Conservation (phyloP, 2,888 invertebrate species). For the Callinectes sapidus region DNA sequence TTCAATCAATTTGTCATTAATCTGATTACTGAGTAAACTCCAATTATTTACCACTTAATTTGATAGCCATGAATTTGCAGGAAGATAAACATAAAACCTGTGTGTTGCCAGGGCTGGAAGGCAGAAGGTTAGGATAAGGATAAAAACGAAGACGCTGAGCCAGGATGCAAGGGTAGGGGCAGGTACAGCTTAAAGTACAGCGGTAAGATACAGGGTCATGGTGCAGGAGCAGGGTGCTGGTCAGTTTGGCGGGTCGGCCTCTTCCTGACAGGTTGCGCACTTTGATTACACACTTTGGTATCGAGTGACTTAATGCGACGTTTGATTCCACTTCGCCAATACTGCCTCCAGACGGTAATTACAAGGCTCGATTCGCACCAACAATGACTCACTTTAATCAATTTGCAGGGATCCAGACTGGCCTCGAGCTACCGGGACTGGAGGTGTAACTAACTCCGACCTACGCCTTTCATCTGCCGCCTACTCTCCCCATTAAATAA, state of each 20-base stretch:
- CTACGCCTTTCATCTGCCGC: slow-evolving; percentile 1
- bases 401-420: not conserved
- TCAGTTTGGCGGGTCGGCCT: not conserved
- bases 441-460: not conserved
- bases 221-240: not conserved
- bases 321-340: slow-evolving; percentile 7
- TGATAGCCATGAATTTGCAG: too few relatives aligned
- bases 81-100: too few relatives aligned
- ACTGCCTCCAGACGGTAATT: slow-evolving; percentile 34
- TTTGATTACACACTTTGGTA: slow-evolving; percentile 47
- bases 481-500: not conserved
- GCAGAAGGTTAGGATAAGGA: too few relatives aligned
- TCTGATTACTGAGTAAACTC: too few relatives aligned
- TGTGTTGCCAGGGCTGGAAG: too few relatives aligned
- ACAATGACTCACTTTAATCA: slow-evolving; percentile 36
- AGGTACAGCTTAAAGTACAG: too few relatives aligned
- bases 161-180: not conserved
- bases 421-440: not conserved
- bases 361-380: slow-evolving; percentile 32
- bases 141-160: too few relatives aligned
- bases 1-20: too few relatives aligned
- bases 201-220: not conserved
- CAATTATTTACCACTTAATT: too few relatives aligned
- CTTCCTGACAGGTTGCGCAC: slow-evolving; percentile 17
- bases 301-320: slow-evolving; percentile 15